Percentiles rank a stretch among this genome's conserved stretches.
Conservation (phyloP, 2,113 vertebrate species). For the Opisthocomus hoazin region DNA sequence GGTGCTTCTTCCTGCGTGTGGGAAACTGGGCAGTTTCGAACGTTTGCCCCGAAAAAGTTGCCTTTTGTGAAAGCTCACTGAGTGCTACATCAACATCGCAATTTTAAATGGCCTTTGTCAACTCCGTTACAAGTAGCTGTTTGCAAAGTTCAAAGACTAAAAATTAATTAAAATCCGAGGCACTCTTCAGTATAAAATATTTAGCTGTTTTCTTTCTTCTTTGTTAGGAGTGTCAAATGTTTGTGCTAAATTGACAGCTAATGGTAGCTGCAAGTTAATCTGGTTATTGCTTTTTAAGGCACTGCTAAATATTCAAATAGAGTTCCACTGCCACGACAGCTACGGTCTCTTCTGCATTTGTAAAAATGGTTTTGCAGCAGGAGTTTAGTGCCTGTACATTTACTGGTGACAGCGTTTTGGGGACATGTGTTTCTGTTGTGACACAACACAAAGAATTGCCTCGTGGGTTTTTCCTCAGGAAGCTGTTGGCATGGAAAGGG, state of each 20-base stretch:
- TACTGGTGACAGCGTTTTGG: background rate
- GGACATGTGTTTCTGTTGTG: background rate
- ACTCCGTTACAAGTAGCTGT: constrained; percentile 45
- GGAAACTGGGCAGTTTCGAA: constrained; percentile 8
- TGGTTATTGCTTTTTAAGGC: background rate
- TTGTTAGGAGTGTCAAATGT: background rate
- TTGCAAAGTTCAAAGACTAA: constrained; percentile 49
- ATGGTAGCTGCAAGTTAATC: background rate
- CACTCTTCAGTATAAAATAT: background rate
- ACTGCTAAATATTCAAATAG: background rate
- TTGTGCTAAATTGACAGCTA: background rate
- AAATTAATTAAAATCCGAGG: constrained; percentile 45
- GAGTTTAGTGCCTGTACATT: background rate
- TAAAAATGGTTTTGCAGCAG: background rate
- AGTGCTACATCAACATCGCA: constrained; percentile 50
- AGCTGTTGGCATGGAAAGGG: no score
- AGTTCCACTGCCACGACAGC: background rate
- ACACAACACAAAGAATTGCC: background rate
- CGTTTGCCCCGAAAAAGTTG: constrained; percentile 32
- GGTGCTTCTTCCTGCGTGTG: background rate
- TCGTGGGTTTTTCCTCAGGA: background rate
- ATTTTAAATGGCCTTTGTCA: constrained; percentile 52
- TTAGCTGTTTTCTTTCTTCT: background rate
- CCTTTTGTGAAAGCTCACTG: constrained; percentile 27
- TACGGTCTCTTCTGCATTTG: background rate